Percentiles rank a stretch among this genome's conserved stretches.
Conservation (phyloP, 2,888 invertebrate genomes). For the Geotrupes spiniger region DNA sequence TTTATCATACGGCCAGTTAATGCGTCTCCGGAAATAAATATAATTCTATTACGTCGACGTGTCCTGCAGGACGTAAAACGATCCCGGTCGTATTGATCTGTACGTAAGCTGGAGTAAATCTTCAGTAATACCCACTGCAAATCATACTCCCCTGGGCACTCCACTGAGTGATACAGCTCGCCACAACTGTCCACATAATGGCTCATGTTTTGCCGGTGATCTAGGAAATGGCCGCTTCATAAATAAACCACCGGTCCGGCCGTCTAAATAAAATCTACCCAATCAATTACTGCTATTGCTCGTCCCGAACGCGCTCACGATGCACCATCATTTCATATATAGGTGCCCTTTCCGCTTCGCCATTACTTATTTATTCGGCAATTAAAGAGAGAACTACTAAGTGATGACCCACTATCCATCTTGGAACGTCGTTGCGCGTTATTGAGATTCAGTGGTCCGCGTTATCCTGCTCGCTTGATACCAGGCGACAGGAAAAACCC, state of each 20-base stretch:
- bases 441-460: constrained; percentile 40
- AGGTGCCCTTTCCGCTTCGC: constrained; percentile 3
- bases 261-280: constrained; percentile 42
- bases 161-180: constrained; percentile 35
- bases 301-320: constrained; percentile 3
- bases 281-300: constrained; percentile 41
- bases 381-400: constrained; percentile 37
- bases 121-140: constrained; percentile 35
- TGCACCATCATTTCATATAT: constrained; percentile 4
- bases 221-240: constrained; percentile 45
- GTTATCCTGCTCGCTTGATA: constrained; percentile 35
- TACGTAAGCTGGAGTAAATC: constrained; percentile 31
- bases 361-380: constrained; percentile 39
- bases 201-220: constrained; percentile 43
- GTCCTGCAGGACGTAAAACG: constrained; percentile 12
- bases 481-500: constrained; percentile 40
- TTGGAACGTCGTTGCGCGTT: constrained; percentile 38
- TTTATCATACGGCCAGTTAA: constrained; percentile 21
- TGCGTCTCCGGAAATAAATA: constrained; percentile 20
- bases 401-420: constrained; percentile 38
- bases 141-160: constrained; percentile 38
- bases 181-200: constrained; percentile 44
- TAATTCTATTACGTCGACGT: constrained; percentile 23
- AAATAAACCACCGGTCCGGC: constrained; percentile 42
- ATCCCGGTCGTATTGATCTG: constrained; percentile 24